Base-by-base conservation (phyloP, 2,888 invertebrate genomes). In the Pandemis corylana region DNA sequence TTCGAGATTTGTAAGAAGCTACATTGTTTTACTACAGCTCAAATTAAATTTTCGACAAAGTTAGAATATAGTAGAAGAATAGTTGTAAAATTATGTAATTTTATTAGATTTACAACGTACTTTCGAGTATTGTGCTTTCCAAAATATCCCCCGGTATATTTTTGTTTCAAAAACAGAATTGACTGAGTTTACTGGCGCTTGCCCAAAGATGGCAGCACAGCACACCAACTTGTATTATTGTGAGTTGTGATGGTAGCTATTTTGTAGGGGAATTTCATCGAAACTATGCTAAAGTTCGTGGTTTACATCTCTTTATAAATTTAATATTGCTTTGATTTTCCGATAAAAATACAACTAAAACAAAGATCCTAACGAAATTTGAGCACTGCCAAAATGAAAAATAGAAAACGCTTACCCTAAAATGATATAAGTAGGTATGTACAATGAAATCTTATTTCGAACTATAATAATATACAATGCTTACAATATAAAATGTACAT, bases 401-500 rank as follows among this genome's bases (percentile, higher is more conserved):
- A 81, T 78, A 79, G 71, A 78, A 78, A 79, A 76, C 69, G 53
- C 73, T 79, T 80, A 77, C 62, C 70, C 78, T 80, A 78, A 65
- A 76, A 79, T 81, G 76, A 76, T 79, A 80, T 68, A 67, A 62
- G 51, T 67, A 73, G 46, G 79, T 78, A 92, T 93, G 80, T 94
- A 94, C 93, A 94, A 82, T 89, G 90, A 88, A 90, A 88, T 88
- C 89, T 90, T 91, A 92, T 87, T 87, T 86, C 87, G 82, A 85
- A 86, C 79, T 85, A 87, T 87, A 87, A 84, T 90, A 90, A 87
- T 88, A 88, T 90, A 92, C 89, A 89, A 80, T 84, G 84, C 87
- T 87, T 89, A 89, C 84, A 83, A 79, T 83, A 79, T 82, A 84
- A 73, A 87, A 89, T 88, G 82, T 89, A 89, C 88, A 89, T 68